Base-by-base conservation (phyloP, 2,113 vertebrate species). In the Elanus axillaris region DNA sequence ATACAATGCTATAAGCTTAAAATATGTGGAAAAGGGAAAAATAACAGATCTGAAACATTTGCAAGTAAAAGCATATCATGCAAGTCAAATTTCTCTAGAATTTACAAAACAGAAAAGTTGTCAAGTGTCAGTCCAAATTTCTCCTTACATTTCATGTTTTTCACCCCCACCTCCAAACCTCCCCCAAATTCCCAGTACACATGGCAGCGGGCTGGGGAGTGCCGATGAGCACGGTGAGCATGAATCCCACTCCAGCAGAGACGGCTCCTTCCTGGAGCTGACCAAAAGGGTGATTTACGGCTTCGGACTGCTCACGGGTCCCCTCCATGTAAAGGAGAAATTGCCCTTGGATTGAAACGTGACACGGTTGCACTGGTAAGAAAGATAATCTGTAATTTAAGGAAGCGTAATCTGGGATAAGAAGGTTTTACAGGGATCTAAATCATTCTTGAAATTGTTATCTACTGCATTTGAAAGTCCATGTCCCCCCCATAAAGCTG, bases 51-150 rank as follows among this genome's bases (percentile, higher is more conserved):
- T 92, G 77, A 79, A 92, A 40, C 77, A 92, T 96, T 95, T 95
- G 93, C 83, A 89, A 96, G 93, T 80, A 59, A 95, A 95, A 95
- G 73, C 43, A 48, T 13, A 25, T 73, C 91, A 88, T 86, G 91
- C 86, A 95, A 95, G 94, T 77, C 83, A 88, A 96, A 96, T 94
- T 76, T 55, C 56, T 77, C 32, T 13, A 62, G 92, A 91, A 95
- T 82, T 72, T 52, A 88, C 71, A 55, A 79, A 69, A 17, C 80
- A 83, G 66, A 29, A 59, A 62, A 96, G 90, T n/a, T 93, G 84
- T 68, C 88, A 88, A 73, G 58, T 9, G 38, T 73, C 88, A 82
- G 40, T 42, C 85, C 74, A 64, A 73, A 74, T 75, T 78, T 56
- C 72, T 91, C 85, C 66, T 87, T 22, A 16, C 58, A 34, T 76